These are phyloP conservation scores for Dynastes tityus DNA, from an alignment of 2,888 invertebrate genomes.

Conservation along the genomic window DNA sequence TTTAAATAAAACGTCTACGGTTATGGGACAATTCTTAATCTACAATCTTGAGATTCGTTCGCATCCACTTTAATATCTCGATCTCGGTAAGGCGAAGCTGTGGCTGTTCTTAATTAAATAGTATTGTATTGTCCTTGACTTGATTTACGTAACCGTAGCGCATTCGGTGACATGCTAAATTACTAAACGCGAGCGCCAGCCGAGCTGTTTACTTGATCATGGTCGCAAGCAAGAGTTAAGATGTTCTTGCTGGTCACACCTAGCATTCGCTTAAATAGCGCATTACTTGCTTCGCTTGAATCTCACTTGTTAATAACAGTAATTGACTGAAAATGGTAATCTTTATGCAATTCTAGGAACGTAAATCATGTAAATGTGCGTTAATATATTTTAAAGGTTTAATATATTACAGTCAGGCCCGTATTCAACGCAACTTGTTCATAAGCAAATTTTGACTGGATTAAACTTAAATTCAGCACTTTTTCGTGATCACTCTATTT, in stretches of 20 bases:
- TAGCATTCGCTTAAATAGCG: constrained; percentile 18
- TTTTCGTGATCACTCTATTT: too few species aligned
- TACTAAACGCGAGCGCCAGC: constrained; percentile 24
- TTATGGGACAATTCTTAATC: too few species aligned
- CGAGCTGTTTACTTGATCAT: constrained; percentile 13
- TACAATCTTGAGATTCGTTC: too few species aligned
- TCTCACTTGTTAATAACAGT: constrained; percentile 2
- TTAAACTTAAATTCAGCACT: too few species aligned
- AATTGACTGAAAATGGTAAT: constrained; percentile 19
- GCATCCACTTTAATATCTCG: not conserved
- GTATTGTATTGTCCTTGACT: constrained; percentile 45
- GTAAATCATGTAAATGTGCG: constrained; percentile 10
- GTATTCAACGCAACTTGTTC: not conserved
- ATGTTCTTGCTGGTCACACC: constrained; percentile 31
- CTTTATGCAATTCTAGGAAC: not conserved
- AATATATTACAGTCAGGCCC: not conserved
- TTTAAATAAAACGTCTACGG: too few species aligned
- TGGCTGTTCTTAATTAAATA: constrained; percentile 31
- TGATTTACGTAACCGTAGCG: constrained; percentile 39
- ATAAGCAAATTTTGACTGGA: not conserved
- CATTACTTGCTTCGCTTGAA: not conserved
- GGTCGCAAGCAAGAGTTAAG: not conserved
- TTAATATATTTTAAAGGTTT: constrained; percentile 4
- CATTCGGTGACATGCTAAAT: constrained; percentile 41
- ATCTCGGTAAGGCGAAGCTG: not conserved